These are phyloP conservation scores for Austrolebias charrua DNA, from an alignment of 2,797 vertebrate genomes.

Conservation along the genomic window DNA sequence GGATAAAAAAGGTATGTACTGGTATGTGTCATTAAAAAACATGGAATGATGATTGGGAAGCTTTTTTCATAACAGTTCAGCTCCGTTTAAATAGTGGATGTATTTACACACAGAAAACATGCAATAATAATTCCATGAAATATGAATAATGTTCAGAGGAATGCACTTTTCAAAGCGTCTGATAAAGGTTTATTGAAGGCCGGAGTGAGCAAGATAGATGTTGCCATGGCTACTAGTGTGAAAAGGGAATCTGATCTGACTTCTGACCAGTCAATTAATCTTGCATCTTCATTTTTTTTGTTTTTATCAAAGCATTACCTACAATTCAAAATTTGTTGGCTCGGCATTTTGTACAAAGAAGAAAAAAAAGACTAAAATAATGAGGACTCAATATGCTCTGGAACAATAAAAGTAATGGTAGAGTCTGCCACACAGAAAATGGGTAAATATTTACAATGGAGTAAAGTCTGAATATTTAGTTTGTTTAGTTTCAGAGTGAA, in stretches of 20 bases:
- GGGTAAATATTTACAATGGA: slow-evolving; percentile 60
- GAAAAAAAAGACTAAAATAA: slow-evolving; percentile 23
- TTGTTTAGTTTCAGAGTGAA: slow-evolving; percentile 37
- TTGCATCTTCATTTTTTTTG: slow-evolving; percentile 56
- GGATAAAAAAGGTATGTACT: slow-evolving; percentile 1
- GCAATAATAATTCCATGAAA: slow-evolving; percentile 66
- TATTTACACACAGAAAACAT: slow-evolving; percentile 33
- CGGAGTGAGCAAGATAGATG: slow-evolving; percentile 52
- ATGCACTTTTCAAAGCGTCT: slow-evolving; percentile 69
- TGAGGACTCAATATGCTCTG: slow-evolving; percentile 32
- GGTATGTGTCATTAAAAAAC: background rate
- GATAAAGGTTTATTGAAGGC: slow-evolving; percentile 75
- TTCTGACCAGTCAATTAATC: slow-evolving; percentile 78
- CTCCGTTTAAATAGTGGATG: slow-evolving; percentile 46
- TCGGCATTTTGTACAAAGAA: slow-evolving; percentile 1
- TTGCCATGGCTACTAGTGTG: slow-evolving; percentile 74
- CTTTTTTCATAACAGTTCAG: slow-evolving; percentile 39
- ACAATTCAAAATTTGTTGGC: slow-evolving; percentile 62
- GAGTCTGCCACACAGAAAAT: slow-evolving; percentile 40
- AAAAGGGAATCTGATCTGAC: slow-evolving; percentile 80
- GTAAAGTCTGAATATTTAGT: slow-evolving; percentile 54
- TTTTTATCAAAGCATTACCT: slow-evolving; percentile 47
- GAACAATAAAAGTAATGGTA: slow-evolving; percentile 36
- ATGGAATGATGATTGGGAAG: background rate
- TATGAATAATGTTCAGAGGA: slow-evolving; percentile 73